Evolutionary conservation across 1,140 invertebrate genomes (phyloP).

Genomic region (Drosophila persimilis): DNA sequence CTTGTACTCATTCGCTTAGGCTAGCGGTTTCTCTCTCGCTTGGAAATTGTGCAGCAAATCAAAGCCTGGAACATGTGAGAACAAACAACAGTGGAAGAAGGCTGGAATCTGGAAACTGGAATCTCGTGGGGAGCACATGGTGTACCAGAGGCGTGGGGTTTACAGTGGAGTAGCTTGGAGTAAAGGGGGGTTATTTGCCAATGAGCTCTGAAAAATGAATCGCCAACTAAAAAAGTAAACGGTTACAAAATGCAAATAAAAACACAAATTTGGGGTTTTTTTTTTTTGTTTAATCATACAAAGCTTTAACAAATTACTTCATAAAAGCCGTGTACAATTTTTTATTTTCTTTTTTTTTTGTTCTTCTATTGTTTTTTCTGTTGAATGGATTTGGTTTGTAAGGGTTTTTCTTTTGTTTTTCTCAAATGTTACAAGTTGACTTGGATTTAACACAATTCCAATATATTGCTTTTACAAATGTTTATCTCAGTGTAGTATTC

Average conservation of each 20-base stretch:
- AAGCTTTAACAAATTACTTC: slow-evolving; percentile 74
- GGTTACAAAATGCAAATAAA: slow-evolving; percentile 50
- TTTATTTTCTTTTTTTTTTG: slow-evolving; percentile 58
- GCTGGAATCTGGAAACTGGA: slow-evolving; percentile 25
- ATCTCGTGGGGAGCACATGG: slow-evolving; percentile 36
- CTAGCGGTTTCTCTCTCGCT: slow-evolving; percentile 19
- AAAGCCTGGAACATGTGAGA: slow-evolving; percentile 45
- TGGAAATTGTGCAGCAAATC: slow-evolving; percentile 32
- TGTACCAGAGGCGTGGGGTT: background rate
- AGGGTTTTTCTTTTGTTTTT: slow-evolving; percentile 43
- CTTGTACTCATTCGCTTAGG: slow-evolving; percentile 6
- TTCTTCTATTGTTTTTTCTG: slow-evolving; percentile 60
- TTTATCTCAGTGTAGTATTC: slow-evolving; percentile 37
- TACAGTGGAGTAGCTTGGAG: no score
- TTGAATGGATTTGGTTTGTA: slow-evolving; percentile 54
- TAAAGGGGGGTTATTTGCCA: slow-evolving; percentile 9
- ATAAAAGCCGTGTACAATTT: slow-evolving; percentile 72
- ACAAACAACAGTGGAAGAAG: slow-evolving; percentile 1
- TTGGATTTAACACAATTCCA: slow-evolving; percentile 67
- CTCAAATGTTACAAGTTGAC: slow-evolving; percentile 69
- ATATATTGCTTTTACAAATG: slow-evolving; percentile 69
- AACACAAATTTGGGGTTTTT: slow-evolving; percentile 56
- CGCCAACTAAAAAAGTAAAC: slow-evolving; percentile 29
- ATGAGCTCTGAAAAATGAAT: slow-evolving; percentile 32
- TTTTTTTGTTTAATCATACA: slow-evolving; percentile 76